A percentile compares a stretch with the other conserved stretches of the same genome.
These are phyloP conservation scores for Sialia sialis DNA, from an alignment of 2,113 vertebrate species.

Conservation along the genomic window DNA sequence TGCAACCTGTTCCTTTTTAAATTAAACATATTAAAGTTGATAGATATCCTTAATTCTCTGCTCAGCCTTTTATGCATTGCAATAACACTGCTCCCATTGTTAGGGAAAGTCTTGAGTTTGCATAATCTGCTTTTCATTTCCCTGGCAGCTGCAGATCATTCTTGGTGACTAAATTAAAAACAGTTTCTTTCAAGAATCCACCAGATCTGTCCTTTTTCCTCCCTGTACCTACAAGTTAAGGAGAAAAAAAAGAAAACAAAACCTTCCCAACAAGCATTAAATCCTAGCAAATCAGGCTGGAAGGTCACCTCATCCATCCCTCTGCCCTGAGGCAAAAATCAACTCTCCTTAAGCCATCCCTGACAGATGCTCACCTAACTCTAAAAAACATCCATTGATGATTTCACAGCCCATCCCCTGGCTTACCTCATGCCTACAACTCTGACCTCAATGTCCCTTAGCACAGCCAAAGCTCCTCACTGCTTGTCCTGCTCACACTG, in stretches of 20 bases:
- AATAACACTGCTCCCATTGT: constrained; percentile 36
- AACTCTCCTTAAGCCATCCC: background rate
- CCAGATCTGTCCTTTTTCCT: background rate
- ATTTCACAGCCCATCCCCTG: background rate
- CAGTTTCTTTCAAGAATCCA: constrained; percentile 18
- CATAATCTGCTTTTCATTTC: constrained; percentile 57
- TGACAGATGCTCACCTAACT: constrained; percentile 1
- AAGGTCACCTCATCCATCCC: constrained; percentile 35
- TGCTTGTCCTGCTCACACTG: background rate
- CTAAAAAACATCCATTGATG: background rate
- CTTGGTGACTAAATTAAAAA: constrained; percentile 21
- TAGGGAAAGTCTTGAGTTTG: constrained; percentile 33
- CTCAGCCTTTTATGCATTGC: constrained; percentile 14
- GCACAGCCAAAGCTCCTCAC: background rate
- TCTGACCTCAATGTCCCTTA: background rate
- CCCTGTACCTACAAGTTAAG: background rate
- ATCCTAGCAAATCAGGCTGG: background rate
- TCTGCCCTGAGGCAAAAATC: constrained; percentile 6
- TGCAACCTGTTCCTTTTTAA: constrained; percentile 2
- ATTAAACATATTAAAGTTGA: constrained; percentile 28
- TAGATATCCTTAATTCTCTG: constrained; percentile 37
- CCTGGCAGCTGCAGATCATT: constrained; percentile 53
- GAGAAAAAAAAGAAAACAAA: background rate
- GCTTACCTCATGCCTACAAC: background rate
- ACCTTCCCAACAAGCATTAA: constrained; percentile 1